Conservation (phyloP, 2,888 invertebrate genomes). For the Tridacna gigas region DNA sequence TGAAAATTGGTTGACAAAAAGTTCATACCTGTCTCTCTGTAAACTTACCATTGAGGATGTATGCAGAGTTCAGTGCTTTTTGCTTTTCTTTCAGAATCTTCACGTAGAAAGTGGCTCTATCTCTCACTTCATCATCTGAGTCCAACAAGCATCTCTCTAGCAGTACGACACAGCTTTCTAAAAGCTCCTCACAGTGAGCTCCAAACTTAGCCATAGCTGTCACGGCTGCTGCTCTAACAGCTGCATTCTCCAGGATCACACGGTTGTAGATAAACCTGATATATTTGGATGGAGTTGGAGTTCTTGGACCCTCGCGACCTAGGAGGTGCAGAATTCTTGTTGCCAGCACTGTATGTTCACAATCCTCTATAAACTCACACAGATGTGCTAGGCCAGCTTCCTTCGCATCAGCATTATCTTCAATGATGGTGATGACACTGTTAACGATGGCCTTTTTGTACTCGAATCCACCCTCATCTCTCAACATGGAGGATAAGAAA, state of each 20-base stretch:
- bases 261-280: constrained; percentile 89
- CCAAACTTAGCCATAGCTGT: constrained; percentile 99
- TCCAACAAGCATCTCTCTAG: constrained; percentile 90
- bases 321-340: constrained; percentile 97
- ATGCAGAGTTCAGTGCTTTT: constrained; percentile 84
- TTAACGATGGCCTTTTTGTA: constrained; percentile 99
- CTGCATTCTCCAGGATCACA: constrained; percentile 97
- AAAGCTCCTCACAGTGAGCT: constrained; percentile 94
- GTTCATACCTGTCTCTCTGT: too few relatives aligned
- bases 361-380: constrained; percentile 99
- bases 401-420: constrained; percentile 98
- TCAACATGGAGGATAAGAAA: constrained; percentile 97
- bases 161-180: constrained; percentile 92
- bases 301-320: constrained; percentile 98
- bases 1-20: too few relatives aligned
- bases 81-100: constrained; percentile 88
- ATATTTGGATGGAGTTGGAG: constrained; percentile 94
- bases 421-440: constrained; percentile 98
- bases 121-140: constrained; percentile 99
- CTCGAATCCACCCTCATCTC: constrained; percentile 98
- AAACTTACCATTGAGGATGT: constrained; percentile 83
- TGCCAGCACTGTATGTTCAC: constrained; percentile 98
- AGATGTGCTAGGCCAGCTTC: constrained; percentile 96
- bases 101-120: constrained; percentile 98
- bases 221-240: constrained; percentile 98